phyloP scores from a whole-genome alignment of 1,140 invertebrate genomes.

The Philotrypesis tridentata region DNA sequence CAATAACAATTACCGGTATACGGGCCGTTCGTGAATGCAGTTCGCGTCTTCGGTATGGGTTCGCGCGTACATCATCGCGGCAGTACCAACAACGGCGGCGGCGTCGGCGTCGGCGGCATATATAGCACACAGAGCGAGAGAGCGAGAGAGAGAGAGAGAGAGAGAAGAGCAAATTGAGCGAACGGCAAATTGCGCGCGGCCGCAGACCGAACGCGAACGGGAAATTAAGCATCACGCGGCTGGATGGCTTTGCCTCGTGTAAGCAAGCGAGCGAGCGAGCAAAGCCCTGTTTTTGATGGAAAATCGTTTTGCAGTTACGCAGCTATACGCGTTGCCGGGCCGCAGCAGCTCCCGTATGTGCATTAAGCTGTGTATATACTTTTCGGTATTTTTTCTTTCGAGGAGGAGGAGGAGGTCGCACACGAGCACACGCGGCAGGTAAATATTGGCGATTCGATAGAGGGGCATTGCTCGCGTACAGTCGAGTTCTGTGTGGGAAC shows the following conservation, averaged over 20 bases:
- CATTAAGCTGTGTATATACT: neutral
- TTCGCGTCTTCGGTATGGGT: neutral
- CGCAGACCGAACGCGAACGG: constrained; percentile 6
- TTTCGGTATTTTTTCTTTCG: neutral
- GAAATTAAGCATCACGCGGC: constrained; percentile 39
- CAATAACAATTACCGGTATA: constrained; percentile 30
- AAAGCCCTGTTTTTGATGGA: constrained; percentile 30
- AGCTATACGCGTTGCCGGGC: neutral
- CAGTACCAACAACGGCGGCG: neutral
- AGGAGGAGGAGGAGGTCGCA: too few species aligned
- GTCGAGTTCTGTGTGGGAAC: too few species aligned
- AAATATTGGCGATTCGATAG: too few species aligned
- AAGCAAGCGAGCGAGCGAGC: neutral
- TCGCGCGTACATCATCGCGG: constrained; percentile 19
- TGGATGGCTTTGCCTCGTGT: neutral
- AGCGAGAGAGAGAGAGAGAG: neutral
- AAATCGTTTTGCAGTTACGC: constrained; percentile 10
- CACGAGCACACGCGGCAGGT: too few species aligned
- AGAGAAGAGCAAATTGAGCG: constrained; percentile 36
- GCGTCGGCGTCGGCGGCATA: neutral
- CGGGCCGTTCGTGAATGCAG: neutral
- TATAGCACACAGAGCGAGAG: neutral
- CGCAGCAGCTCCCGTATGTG: too few species aligned
- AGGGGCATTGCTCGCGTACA: too few species aligned
- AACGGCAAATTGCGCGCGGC: constrained; percentile 15